Conservation (phyloP, 2,113 vertebrate genomes). For the Seriola aureovittata region DNA sequence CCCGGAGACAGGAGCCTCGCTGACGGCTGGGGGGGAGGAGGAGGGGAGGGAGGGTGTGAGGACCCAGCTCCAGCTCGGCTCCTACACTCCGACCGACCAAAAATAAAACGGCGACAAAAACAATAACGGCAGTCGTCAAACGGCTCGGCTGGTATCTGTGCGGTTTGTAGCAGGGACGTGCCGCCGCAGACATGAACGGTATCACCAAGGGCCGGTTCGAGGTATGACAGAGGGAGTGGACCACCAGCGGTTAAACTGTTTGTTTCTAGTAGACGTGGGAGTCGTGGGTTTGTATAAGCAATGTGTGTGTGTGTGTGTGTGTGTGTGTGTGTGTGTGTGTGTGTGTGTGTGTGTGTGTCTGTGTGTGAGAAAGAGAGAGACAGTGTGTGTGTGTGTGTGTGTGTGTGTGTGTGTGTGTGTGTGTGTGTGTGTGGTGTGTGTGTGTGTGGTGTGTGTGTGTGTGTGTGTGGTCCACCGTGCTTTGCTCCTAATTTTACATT, state of each 20-base stretch:
- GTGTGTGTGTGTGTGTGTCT: constrained; percentile 4
- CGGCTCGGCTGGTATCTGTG: constrained; percentile 64
- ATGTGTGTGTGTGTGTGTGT: constrained; percentile 37
- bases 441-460: constrained; percentile 8
- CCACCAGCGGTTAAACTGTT: constrained; percentile 58
- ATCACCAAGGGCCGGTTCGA: constrained; percentile 89
- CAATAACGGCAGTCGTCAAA: constrained; percentile 65
- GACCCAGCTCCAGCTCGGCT: constrained; percentile 73
- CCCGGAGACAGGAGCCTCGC: constrained; percentile 76
- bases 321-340: constrained; percentile 17
- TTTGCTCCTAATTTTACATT: constrained; percentile 70
- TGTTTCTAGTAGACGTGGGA: constrained; percentile 67
- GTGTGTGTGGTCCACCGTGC: constrained; percentile 24
- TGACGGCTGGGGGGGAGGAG: constrained; percentile 61
- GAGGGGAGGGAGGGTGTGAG: constrained; percentile 61
- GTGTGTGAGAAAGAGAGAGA: background rate
- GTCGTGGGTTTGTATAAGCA: constrained; percentile 66
- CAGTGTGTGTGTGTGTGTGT: background rate
- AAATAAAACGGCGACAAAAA: constrained; percentile 77
- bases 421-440: constrained; percentile 12
- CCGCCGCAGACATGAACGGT: constrained; percentile 88
- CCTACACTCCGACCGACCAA: constrained; percentile 62
- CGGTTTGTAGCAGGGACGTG: constrained; percentile 70
- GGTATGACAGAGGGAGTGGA: constrained; percentile 79
- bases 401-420: constrained; percentile 1